Conservation (phyloP, 2,113 vertebrate species). For the Emydocephalus ijimae region DNA sequence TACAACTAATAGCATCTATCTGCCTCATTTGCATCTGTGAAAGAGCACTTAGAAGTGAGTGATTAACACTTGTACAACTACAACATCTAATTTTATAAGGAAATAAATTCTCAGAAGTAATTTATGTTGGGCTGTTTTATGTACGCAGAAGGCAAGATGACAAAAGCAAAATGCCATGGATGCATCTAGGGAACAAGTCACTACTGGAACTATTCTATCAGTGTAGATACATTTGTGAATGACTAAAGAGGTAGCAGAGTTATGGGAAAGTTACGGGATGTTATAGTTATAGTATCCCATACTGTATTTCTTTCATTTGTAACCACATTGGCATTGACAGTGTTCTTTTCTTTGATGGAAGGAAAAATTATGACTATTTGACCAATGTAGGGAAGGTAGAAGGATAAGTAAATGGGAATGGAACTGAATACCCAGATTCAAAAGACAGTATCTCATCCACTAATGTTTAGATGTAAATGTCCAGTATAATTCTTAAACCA, state of each 20-base stretch:
- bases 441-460: neutral
- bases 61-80: conserved; percentile 11
- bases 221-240: neutral
- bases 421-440: neutral
- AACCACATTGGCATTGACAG: neutral
- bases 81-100: conserved; percentile 39
- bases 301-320: neutral
- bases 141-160: neutral
- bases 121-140: conserved; percentile 37
- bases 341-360: neutral
- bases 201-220: neutral
- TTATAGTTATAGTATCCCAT: neutral
- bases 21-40: conserved; percentile 30
- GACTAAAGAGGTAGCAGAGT: neutral
- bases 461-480: neutral
- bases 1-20: conserved; percentile 17
- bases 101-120: conserved; percentile 41
- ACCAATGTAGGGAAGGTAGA: neutral
- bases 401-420: neutral
- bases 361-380: neutral
- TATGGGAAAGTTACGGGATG: neutral
- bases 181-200: neutral
- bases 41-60: conserved; percentile 9
- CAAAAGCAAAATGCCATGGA: neutral
- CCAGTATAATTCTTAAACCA: neutral